Evolutionary conservation across 1,140 invertebrate genomes (phyloP), one percentile per base, ranked within the genome.

Genomic region (Ceratitis capitata): DNA sequence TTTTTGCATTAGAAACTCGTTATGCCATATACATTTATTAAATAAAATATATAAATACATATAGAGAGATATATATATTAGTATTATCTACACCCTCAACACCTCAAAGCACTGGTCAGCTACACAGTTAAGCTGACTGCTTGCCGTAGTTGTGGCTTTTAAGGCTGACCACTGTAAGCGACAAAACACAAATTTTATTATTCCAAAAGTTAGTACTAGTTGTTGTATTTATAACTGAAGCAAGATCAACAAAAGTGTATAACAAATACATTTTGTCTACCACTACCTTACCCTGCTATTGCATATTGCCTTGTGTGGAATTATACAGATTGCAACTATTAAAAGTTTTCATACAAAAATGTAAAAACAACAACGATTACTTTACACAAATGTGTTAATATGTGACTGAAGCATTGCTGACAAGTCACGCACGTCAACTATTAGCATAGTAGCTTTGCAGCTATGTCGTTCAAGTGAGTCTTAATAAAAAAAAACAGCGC

Each of bases 321-420:
- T 45, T 78, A n/a, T n/a, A 23, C 69, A 78, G 69, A 78, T 78
- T 78, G 69, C 39, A 23, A 39, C 69, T 78, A 78, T 78, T 78
- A 78, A 78, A 78, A 78, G 69, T 78, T 74, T 78, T 42, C 12
- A 16, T n/a, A 12, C 26, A 19, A n/a, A 12, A 61, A 61, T 32
- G 4, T 39, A 42, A 78, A 32, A 47, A 23, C 9, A 45, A 45
- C 7, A 45, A 78, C 16, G 45, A 45, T 61, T 23, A 45, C n/a
- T n/a, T 12, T 53, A 6, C 23, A 45, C 35, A 78, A 12, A 78
- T 26, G n/a, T 78, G 69, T 26, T 45, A 78, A 74, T 26, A 23
- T 26, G 23, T 78, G 69, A 23, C 69, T 9, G 45, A 23, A 42
- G 45, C 29, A 35, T 39, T 32, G 10, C 12, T 32, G 29, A n/a